Evolutionary conservation across 2,888 invertebrate species (phyloP), one percentile per base, ranked within the genome.

Genomic region (Agriopis marginaria): DNA sequence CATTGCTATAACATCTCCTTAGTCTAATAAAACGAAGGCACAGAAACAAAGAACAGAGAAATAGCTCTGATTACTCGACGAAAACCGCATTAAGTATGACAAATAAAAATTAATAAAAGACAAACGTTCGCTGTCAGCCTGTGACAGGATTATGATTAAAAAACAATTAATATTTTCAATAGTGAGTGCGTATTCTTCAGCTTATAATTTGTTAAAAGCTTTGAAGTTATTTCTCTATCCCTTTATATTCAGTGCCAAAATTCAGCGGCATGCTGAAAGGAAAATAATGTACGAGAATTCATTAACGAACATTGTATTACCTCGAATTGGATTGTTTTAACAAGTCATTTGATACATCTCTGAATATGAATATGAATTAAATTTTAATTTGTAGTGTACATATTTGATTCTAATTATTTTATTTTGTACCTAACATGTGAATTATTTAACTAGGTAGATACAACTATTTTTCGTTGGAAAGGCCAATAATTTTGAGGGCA

Each of bases 1-100:
- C 86, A 87, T 88, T 84, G 85, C 85, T 83, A 85, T 84, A 87
- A 83, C 83, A 80, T 84, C 81, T 81, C 82, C 80, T 85, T 83
- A 82, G 79, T 82, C 80, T 82, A 85, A 86, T 85, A 84, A 85
- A 85, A 84, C 74, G 74, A 82, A 45, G 23, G 11, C 44, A 17
- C 4, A 55, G 55, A 82, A 81, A 82, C 82, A 75, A 77, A 74
- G 69, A 68, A 71, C 71, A 70, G 79, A 81, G 80, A 68, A 12
- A 58, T 32, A 12, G 9, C 12, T 44, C 12, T 45, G 4, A 32
- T 32, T 5, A 32, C 32, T 32, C 32, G 5, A 32, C 32, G 32
- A 32, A 32, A 32, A 32, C 3, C 3, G 5, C 3, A 5, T 32
- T 32, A 32, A 32, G 32, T 32, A 32, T 23, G 17, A 23, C 17